phyloP scores from a whole-genome alignment of 2,113 vertebrate species.

The Saguinus midas region DNA sequence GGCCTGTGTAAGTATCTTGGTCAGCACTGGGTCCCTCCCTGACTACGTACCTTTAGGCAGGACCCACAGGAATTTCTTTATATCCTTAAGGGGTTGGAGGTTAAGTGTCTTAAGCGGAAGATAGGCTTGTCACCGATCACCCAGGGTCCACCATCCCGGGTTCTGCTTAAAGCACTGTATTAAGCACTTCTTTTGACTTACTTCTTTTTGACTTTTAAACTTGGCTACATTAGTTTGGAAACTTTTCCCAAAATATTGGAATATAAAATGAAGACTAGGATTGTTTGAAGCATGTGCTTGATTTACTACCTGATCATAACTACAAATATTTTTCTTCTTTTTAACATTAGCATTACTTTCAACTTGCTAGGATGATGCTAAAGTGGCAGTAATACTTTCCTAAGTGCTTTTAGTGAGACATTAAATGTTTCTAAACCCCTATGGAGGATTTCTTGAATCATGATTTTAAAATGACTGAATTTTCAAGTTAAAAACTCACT shows the following conservation, averaged over 20 bases:
- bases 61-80: background rate
- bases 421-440: background rate
- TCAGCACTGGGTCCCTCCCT: background rate
- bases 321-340: background rate
- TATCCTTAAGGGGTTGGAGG: background rate
- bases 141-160: accelerated
- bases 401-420: background rate
- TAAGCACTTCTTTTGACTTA: background rate
- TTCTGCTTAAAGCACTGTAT: background rate
- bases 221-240: background rate
- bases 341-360: background rate
- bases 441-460: background rate
- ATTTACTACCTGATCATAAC: background rate
- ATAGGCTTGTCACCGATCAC: background rate
- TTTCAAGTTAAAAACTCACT: no score
- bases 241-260: background rate
- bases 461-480: no score
- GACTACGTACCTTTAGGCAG: background rate
- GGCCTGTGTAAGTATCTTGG: background rate
- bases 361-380: background rate
- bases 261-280: background rate
- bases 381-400: background rate
- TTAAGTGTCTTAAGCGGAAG: background rate
- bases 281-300: background rate
- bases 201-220: no score